A percentile compares a stretch with the other conserved stretches of the same genome.
These are phyloP conservation scores for Hirtodrosophila trivittata DNA, from an alignment of 2,888 invertebrate genomes.

Conservation along the genomic window DNA sequence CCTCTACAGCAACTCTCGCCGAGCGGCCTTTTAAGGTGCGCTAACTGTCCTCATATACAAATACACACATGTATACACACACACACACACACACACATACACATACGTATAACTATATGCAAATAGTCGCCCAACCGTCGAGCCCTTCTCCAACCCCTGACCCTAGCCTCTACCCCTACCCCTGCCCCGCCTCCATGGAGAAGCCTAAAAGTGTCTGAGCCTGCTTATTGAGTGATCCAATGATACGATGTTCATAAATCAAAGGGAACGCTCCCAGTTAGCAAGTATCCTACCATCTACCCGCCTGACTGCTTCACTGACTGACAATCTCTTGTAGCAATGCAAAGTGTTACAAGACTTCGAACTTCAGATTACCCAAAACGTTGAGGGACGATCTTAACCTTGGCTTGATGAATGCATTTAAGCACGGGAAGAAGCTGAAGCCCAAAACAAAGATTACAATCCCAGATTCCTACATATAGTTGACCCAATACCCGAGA, in stretches of 20 bases:
- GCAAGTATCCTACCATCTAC: constrained; percentile 11
- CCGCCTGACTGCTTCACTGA: not conserved
- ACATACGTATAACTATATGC: constrained; percentile 38
- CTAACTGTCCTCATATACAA: constrained; percentile 40
- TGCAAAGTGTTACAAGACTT: too few species aligned
- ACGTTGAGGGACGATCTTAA: too few species aligned
- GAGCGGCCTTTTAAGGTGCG: constrained; percentile 53
- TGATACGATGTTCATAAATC: constrained; percentile 59
- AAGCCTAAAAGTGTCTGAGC: constrained; percentile 29
- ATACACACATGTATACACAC: constrained; percentile 16
- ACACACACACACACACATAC: constrained; percentile 5
- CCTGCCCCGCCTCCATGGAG: not conserved
- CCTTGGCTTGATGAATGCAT: too few species aligned
- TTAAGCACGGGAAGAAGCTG: too few species aligned
- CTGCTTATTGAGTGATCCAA: constrained; percentile 69
- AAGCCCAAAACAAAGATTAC: too few species aligned
- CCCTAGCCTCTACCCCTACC: constrained; percentile 9
- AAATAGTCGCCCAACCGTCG: constrained; percentile 44
- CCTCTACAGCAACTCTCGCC: constrained; percentile 16
- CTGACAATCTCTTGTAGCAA: too few species aligned
- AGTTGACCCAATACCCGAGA: too few species aligned
- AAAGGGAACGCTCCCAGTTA: constrained; percentile 38
- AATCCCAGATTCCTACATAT: too few species aligned
- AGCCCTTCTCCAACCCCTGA: constrained; percentile 23
- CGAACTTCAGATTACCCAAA: too few species aligned